Evolutionary conservation across 2,113 vertebrate genomes (phyloP).

Genomic region (Anolis sagrei): DNA sequence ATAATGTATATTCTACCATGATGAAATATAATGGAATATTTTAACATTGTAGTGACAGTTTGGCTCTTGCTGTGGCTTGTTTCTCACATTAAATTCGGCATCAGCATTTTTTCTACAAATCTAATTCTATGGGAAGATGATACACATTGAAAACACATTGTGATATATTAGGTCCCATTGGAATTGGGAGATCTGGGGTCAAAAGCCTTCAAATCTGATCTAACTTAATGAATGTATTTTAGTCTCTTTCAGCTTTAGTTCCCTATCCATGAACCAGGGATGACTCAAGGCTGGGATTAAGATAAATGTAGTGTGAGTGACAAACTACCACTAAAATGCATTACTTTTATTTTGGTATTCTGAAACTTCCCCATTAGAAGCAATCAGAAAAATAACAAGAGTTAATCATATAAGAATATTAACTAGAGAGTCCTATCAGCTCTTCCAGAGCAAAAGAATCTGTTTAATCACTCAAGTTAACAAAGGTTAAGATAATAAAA

Average conservation of each 20-base stretch:
- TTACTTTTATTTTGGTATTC: not conserved
- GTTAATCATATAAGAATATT: slow-evolving; percentile 67
- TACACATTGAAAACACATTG: not conserved
- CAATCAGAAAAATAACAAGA: slow-evolving; percentile 46
- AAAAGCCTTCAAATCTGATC: not conserved
- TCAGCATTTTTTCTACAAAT: not conserved
- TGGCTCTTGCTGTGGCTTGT: not conserved
- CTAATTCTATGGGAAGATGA: not conserved
- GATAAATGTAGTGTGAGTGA: not conserved
- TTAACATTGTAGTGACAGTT: not conserved
- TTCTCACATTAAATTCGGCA: not conserved
- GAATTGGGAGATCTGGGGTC: not conserved
- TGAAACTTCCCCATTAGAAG: slow-evolving; percentile 41
- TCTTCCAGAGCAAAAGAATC: slow-evolving; percentile 68
- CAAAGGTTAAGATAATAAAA: slow-evolving; percentile 74
- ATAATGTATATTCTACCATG: not conserved
- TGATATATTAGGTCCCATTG: not conserved
- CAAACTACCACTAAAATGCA: not conserved
- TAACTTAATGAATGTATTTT: not conserved
- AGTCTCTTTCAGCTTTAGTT: not conserved
- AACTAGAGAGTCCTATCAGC: slow-evolving; percentile 53
- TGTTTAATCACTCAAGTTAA: slow-evolving; percentile 73
- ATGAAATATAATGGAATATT: not conserved
- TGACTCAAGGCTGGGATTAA: not conserved
- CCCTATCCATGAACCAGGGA: not conserved